Evolutionary conservation across 1,140 invertebrate species (phyloP).

Genomic region (Panagrolaimus sp.): DNA sequence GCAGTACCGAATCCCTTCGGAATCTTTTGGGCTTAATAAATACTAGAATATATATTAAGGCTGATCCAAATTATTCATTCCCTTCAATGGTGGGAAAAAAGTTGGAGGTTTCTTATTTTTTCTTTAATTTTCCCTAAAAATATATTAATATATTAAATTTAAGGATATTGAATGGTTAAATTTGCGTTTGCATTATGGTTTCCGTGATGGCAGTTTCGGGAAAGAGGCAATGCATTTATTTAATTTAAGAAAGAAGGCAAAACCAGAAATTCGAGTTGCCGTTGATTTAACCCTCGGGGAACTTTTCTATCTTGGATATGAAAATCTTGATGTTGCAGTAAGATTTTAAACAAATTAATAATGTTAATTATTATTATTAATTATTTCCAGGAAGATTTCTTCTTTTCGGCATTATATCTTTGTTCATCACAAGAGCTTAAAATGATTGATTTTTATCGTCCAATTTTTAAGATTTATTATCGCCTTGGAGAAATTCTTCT

Average conservation of each 20-base stretch:
- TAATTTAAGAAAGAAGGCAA: background rate
- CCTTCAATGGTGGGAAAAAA: background rate
- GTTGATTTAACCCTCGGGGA: constrained; percentile 1
- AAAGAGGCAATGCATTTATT: background rate
- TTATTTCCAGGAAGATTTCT: background rate
- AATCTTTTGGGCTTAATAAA: background rate
- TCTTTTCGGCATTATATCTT: background rate
- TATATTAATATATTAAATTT: background rate
- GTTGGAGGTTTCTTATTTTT: constrained; percentile 7
- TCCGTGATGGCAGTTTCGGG: background rate
- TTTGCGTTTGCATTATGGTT: background rate
- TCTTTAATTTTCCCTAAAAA: too few species aligned
- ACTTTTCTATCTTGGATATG: background rate
- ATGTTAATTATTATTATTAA: background rate
- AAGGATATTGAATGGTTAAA: constrained; percentile 9
- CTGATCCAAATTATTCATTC: background rate
- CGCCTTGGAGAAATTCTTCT: background rate
- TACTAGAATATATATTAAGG: background rate
- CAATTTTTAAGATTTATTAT: constrained; percentile 1
- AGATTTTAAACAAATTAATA: too few species aligned
- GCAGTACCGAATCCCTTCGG: background rate
- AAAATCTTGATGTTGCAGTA: background rate
- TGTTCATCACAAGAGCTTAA: too few species aligned
- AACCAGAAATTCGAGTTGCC: background rate
- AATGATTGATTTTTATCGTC: background rate